Conservation (phyloP, 2,113 vertebrate species). For the Mastomys coucha region DNA sequence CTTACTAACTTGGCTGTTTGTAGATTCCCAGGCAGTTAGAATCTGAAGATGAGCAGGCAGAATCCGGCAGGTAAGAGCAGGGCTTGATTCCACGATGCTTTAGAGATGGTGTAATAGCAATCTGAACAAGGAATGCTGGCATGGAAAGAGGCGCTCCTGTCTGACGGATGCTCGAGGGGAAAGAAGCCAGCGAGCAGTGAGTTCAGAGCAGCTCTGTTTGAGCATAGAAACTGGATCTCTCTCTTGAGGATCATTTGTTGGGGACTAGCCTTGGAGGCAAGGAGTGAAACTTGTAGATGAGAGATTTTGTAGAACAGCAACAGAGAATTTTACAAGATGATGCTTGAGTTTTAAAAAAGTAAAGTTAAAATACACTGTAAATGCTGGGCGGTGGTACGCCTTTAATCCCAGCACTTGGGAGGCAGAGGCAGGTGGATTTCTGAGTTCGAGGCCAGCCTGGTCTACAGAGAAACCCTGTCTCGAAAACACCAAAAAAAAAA, state of each 20-base stretch:
- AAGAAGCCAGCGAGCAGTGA: not conserved
- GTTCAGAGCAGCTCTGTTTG: not conserved
- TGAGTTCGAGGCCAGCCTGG: too few relatives aligned
- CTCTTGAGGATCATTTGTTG: constrained; percentile 21
- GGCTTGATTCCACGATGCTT: not conserved
- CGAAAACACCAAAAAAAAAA: not conserved
- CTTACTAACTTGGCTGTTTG: constrained; percentile 2
- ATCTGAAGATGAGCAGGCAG: constrained; percentile 10
- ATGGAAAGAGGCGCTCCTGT: not conserved
- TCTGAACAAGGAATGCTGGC: not conserved
- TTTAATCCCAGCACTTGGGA: too few relatives aligned
- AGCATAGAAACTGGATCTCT: not conserved
- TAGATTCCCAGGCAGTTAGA: not conserved
- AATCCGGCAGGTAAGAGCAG: not conserved
- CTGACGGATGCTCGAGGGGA: not conserved
- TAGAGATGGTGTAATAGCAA: constrained; percentile 21
- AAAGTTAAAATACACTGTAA: too few relatives aligned
- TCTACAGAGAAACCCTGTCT: too few relatives aligned
- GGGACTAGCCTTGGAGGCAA: not conserved
- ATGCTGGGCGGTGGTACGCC: too few relatives aligned
- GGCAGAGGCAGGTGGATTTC: too few relatives aligned
- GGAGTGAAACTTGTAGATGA: not conserved
- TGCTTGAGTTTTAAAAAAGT: not conserved
- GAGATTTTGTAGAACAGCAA: not conserved
- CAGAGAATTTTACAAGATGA: not conserved